Evolutionary conservation across 2,113 vertebrate species (phyloP).

Genomic region (Brienomyrus brachyistius): DNA sequence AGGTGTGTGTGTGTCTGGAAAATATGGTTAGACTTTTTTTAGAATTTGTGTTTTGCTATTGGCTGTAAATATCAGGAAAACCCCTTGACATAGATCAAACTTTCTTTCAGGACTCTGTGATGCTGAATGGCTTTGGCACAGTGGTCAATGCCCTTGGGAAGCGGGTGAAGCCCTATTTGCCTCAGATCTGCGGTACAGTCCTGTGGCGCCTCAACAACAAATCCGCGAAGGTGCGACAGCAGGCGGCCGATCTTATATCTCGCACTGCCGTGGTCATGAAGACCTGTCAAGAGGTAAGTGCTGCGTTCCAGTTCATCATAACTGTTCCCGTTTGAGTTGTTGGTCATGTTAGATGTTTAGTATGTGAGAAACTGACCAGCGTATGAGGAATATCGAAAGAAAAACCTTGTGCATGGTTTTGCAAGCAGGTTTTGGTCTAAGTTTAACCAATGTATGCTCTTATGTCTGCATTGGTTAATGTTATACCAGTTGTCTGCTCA

Average conservation of each 20-base stretch:
- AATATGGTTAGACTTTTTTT: not conserved
- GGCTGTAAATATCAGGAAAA: too few species aligned
- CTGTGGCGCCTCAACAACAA: conserved; percentile 98
- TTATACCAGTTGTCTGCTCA: not conserved
- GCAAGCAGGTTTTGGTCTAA: not conserved
- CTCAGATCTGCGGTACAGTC: conserved; percentile 97
- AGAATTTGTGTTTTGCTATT: not conserved
- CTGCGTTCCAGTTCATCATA: not conserved
- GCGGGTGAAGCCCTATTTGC: conserved; percentile 93
- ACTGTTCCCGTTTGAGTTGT: not conserved
- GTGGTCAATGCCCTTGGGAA: conserved; percentile 97
- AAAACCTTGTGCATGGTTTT: not conserved
- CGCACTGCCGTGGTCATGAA: conserved; percentile 98
- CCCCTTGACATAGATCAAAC: not conserved
- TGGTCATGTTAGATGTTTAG: not conserved
- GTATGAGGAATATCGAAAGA: not conserved
- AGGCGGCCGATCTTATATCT: conserved; percentile 96
- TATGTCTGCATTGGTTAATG: not conserved
- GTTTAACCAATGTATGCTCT: not conserved
- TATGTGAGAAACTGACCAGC: not conserved
- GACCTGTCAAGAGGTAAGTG: conserved; percentile 89
- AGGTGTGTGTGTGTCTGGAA: not conserved
- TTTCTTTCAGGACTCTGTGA: conserved; percentile 82
- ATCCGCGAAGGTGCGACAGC: conserved; percentile 93
- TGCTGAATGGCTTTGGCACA: conserved; percentile 96